A percentile compares a stretch with the other conserved stretches of the same genome.
Evolutionary conservation across 1,140 invertebrate genomes (phyloP).

Genomic region (Temnothorax nylanderi): DNA sequence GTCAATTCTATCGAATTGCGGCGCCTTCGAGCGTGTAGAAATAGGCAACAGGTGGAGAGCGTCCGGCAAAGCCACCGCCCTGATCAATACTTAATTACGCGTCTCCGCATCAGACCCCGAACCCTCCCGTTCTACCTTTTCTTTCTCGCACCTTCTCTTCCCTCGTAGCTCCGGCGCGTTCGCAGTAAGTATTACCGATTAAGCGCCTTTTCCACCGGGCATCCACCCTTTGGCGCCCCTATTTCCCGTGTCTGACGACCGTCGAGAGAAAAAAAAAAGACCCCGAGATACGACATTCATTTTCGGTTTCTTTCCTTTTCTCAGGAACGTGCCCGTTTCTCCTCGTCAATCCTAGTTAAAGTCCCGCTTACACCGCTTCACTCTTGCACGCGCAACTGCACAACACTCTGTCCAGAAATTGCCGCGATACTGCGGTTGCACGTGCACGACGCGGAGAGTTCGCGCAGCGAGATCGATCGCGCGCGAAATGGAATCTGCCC

Average conservation of each 20-base stretch:
- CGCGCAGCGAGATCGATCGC: conserved; percentile 3
- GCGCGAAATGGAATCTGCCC: conserved; percentile 17
- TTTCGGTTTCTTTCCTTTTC: conserved; percentile 12
- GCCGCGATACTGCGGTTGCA: conserved; percentile 18
- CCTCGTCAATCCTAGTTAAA: not conserved
- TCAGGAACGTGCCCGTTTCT: not conserved
- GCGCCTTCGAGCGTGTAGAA: conserved; percentile 60
- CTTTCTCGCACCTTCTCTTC: not conserved
- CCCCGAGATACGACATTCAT: conserved; percentile 32
- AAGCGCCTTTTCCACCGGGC: conserved; percentile 29
- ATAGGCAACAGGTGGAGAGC: conserved; percentile 79
- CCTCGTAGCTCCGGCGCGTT: not conserved
- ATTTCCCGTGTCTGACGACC: conserved; percentile 13
- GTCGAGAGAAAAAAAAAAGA: conserved; percentile 8
- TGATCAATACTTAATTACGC: conserved; percentile 82
- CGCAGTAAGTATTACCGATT: conserved; percentile 57
- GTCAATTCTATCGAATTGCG: conserved; percentile 74
- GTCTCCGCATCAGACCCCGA: conserved; percentile 67
- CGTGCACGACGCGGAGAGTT: conserved; percentile 17
- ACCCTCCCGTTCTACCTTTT: conserved; percentile 22
- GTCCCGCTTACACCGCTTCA: not conserved
- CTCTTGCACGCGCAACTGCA: conserved; percentile 15
- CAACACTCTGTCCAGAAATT: conserved; percentile 25
- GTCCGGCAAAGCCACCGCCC: conserved; percentile 77
- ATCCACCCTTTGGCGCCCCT: not conserved